These are phyloP conservation scores for Meliscaeva auricollis DNA, from an alignment of 2,888 invertebrate species.

Conservation along the genomic window DNA sequence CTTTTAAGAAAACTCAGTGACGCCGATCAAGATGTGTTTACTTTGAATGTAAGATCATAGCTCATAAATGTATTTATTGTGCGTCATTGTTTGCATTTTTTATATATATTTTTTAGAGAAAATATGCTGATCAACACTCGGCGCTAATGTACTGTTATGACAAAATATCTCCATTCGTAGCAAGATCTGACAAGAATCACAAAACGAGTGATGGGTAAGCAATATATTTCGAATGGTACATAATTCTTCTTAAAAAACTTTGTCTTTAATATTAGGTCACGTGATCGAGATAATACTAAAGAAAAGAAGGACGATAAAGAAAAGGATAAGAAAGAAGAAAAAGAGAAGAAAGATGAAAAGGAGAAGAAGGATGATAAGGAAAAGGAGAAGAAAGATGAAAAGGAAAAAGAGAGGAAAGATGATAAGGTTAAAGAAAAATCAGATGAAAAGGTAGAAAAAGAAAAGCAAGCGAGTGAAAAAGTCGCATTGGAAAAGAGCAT, in stretches of 20 bases:
- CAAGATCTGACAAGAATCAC: constrained; percentile 78
- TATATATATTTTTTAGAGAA: constrained; percentile 78
- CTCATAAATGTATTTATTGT: not conserved
- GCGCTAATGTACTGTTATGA: constrained; percentile 80
- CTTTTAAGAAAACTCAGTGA: constrained; percentile 86
- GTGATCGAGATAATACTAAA: constrained; percentile 77
- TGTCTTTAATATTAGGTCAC: constrained; percentile 65
- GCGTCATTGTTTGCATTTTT: not conserved
- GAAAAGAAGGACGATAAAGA: constrained; percentile 59
- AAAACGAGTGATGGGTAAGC: constrained; percentile 74
- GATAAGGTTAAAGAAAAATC: constrained; percentile 32
- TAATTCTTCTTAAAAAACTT: not conserved
- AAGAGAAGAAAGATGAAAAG: constrained; percentile 45
- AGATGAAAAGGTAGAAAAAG: constrained; percentile 27
- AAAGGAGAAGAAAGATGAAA: constrained; percentile 30
- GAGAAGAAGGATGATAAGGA: constrained; percentile 49
- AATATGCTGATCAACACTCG: constrained; percentile 79
- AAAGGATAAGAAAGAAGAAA: constrained; percentile 67
- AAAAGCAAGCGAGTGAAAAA: constrained; percentile 34
- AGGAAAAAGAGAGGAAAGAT: constrained; percentile 36
- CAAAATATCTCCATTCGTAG: constrained; percentile 79
- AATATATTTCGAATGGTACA: not conserved
- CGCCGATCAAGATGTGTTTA: constrained; percentile 86
- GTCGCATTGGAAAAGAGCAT: constrained; percentile 14
- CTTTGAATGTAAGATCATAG: constrained; percentile 85